phyloP scores from a whole-genome alignment of 2,888 invertebrate species.

The Choreutis nemorana region DNA sequence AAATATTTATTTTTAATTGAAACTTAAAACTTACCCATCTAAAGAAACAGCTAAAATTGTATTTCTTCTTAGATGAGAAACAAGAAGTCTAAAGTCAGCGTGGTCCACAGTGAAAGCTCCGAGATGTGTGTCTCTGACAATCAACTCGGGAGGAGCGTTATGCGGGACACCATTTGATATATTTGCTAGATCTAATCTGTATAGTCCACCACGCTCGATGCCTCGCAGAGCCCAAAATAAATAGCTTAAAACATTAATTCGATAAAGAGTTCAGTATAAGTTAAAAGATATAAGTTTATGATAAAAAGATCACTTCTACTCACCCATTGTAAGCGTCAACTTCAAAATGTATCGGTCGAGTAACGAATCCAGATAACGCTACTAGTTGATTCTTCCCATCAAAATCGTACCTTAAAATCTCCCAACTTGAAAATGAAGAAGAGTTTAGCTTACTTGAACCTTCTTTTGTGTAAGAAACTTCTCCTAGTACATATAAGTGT shows the following conservation, averaged over 20 bases:
- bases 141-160: constrained; percentile 70
- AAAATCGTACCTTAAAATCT: constrained; percentile 79
- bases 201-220: constrained; percentile 70
- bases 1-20: constrained; percentile 2
- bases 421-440: constrained; percentile 61
- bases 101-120: constrained; percentile 86
- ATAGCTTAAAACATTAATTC: constrained; percentile 66
- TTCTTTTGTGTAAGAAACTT: constrained; percentile 63
- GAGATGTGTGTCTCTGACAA: constrained; percentile 72
- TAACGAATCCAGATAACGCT: constrained; percentile 73
- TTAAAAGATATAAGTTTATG: too few species aligned
- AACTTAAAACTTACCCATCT: constrained; percentile 71
- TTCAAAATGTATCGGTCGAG: constrained; percentile 80
- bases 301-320: constrained; percentile 18
- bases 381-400: constrained; percentile 75
- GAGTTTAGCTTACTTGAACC: constrained; percentile 25
- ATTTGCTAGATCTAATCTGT: constrained; percentile 78
- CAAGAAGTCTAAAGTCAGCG: constrained; percentile 79
- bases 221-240: constrained; percentile 79
- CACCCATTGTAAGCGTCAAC: constrained; percentile 94
- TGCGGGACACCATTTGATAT: constrained; percentile 78
- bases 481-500: constrained; percentile 82
- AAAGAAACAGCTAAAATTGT: constrained; percentile 83
- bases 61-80: constrained; percentile 76
- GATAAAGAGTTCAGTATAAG: too few species aligned